Conservation (phyloP, 2,113 vertebrate genomes). For the Callionymus lyra region DNA sequence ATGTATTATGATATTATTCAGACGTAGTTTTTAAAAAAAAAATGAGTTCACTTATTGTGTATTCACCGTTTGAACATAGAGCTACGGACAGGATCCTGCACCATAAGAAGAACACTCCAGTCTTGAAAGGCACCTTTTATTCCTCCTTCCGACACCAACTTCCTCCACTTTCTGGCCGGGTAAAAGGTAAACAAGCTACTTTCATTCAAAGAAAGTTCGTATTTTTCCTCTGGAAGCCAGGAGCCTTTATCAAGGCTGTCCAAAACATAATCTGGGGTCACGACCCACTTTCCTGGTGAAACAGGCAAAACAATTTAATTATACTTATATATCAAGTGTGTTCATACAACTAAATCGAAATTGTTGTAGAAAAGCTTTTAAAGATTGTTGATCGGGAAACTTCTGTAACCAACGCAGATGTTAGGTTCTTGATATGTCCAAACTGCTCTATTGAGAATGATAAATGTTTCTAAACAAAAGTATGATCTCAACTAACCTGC, state of each 20-base stretch:
- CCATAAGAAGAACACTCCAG: conserved; percentile 81
- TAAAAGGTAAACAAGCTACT: conserved; percentile 19
- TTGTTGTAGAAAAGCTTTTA: no score
- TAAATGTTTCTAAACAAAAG: no score
- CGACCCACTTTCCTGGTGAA: conserved; percentile 85
- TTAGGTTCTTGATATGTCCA: no score
- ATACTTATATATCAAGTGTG: no score
- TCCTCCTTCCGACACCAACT: conserved; percentile 65
- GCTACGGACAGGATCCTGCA: conserved; percentile 62
- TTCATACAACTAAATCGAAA: no score
- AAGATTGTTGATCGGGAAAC: no score
- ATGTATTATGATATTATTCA: neutral
- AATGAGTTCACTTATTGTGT: neutral
- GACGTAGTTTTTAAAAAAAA: neutral
- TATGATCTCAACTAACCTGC: conserved; percentile 75
- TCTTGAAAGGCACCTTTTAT: conserved; percentile 81
- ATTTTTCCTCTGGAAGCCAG: conserved; percentile 85
- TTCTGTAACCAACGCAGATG: no score
- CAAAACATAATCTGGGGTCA: conserved; percentile 85
- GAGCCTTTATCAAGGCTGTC: conserved; percentile 80
- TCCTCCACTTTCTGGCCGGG: conserved; percentile 60
- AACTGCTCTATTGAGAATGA: no score
- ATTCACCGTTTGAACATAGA: conserved; percentile 77
- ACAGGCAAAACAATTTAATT: neutral
- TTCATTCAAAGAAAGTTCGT: conserved; percentile 71